Base-by-base conservation (phyloP, 1,140 invertebrate species). In the Prorops nasuta region DNA sequence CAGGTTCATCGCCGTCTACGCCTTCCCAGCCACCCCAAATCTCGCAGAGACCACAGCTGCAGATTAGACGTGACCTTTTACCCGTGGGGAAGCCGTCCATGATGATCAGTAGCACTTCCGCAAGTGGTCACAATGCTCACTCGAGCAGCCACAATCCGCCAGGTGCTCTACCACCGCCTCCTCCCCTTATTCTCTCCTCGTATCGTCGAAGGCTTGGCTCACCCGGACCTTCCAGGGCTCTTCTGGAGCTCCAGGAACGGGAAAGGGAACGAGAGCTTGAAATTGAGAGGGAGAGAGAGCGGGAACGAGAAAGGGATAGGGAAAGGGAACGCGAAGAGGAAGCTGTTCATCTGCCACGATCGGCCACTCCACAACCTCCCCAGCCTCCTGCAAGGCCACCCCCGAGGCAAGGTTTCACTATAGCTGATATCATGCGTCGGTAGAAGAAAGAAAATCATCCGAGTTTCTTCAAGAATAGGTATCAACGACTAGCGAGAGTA, bases 41-140 rank as follows among this genome's bases (percentile, higher is more conserved):
- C 4, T 6, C 10, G 4, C 74, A 79, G 39, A 69, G 83, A 49
- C 83, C 83, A 1, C 83, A 85, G 51, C 60, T 89, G 19, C 87
- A 89, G 58, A 88, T 89, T 17, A 78, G 88, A 24, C 77, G 86
- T 65, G 87, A 89, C 58, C 71, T 89, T 17, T 80, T 87, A 47
- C 84, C 84, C 58, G 69, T 83, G 55, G 74, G 77, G 42, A 76
- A 78, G 41, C 66, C 80, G 41, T 73, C 78, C 2, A 67, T 69
- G 9, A 78, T 77, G 4, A 72, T 80, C 10, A 80, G 76, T 10
- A 76, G 71, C 18, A 61, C 58, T 22, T 50, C 49, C 1, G 40
- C 38, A 4, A 48, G 40, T 19, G 47, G 12, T 31, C 61, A 62
- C 53, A 49, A 65, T 62, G n/a, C n/a, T n/a, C n/a, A n/a, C n/a